Percentiles rank a stretch among this genome's conserved stretches.
phyloP scores from a whole-genome alignment of 1,140 invertebrate genomes.

The Popillia japonica region DNA sequence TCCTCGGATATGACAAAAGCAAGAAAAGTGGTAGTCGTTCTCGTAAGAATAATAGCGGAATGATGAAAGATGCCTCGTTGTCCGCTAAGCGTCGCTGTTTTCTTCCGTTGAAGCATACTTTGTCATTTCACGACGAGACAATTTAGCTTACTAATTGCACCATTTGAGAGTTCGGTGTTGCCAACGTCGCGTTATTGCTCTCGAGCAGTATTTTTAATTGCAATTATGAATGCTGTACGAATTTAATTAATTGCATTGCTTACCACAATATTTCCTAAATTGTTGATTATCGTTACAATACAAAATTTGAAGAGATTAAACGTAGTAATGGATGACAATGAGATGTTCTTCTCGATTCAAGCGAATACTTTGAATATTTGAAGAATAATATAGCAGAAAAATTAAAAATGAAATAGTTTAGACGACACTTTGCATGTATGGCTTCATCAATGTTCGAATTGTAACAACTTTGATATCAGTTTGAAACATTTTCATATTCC shows the following conservation, averaged over 20 bases:
- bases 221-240: background rate
- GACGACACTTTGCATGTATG: too few relatives aligned
- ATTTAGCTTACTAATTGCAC: background rate
- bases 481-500: too few relatives aligned
- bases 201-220: background rate
- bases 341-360: too few relatives aligned
- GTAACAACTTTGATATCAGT: too few relatives aligned
- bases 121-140: background rate
- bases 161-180: background rate
- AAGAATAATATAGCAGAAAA: too few relatives aligned
- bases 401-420: too few relatives aligned
- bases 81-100: background rate
- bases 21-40: constrained; percentile 9
- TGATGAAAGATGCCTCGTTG: background rate
- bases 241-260: constrained; percentile 1
- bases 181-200: background rate
- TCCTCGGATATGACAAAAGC: background rate
- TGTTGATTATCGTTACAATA: background rate
- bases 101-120: background rate
- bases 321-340: too few relatives aligned
- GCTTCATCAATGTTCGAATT: too few relatives aligned
- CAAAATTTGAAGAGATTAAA: background rate
- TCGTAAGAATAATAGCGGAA: background rate
- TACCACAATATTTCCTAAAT: background rate
- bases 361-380: too few relatives aligned